Conservation (phyloP, 1,140 invertebrate species). For the Drosophila grimshawi region DNA sequence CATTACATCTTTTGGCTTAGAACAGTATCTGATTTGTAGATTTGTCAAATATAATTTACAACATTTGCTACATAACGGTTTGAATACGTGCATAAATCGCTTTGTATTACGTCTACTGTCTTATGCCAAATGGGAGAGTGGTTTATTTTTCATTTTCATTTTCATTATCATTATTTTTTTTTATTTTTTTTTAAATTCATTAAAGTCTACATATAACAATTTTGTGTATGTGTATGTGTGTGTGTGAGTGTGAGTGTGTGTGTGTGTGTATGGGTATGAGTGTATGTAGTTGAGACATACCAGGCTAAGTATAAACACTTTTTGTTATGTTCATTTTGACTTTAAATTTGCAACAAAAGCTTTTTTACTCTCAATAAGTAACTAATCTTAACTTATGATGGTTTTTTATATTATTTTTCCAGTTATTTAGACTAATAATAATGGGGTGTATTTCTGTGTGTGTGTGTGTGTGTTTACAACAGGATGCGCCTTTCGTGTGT, state of each 20-base stretch:
- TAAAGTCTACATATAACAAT: constrained; percentile 5
- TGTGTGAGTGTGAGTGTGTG: neutral
- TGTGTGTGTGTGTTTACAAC: neutral
- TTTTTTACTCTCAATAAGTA: constrained; percentile 26
- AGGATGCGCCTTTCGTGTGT: too few species aligned
- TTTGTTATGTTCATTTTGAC: constrained; percentile 28
- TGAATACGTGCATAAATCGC: constrained; percentile 14
- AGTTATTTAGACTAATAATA: too few species aligned
- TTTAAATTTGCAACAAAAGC: constrained; percentile 39
- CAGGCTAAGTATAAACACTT: neutral
- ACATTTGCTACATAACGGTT: constrained; percentile 22
- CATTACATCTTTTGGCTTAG: constrained; percentile 40
- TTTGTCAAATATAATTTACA: constrained; percentile 33
- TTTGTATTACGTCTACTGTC: neutral
- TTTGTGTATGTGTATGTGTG: neutral
- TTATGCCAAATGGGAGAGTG: neutral
- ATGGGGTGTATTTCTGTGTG: neutral
- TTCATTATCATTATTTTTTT: neutral
- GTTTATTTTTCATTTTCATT: neutral
- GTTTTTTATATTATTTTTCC: too few species aligned
- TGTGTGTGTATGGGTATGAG: too few species aligned
- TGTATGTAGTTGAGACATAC: too few species aligned
- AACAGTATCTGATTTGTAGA: constrained; percentile 22
- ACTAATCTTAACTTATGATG: constrained; percentile 44
- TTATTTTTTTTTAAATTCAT: neutral